These are phyloP conservation scores for Scaptomyza cyrtandrae DNA, from an alignment of 2,888 invertebrate species.

Conservation along the genomic window DNA sequence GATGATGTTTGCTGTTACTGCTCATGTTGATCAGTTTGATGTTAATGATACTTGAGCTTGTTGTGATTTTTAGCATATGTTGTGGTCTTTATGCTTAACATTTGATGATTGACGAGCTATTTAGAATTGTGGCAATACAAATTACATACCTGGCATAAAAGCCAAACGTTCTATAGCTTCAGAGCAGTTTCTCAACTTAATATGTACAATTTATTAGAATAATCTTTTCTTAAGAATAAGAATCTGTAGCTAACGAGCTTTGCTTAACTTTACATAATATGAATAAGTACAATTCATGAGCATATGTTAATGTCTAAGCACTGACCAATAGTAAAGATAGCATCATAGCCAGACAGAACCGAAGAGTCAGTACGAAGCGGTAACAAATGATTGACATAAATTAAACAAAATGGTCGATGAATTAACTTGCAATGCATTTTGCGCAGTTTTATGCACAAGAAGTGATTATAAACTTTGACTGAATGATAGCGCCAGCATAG, in stretches of 20 bases:
- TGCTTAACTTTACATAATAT: background rate
- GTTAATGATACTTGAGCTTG: conserved; percentile 16
- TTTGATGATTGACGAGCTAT: conserved; percentile 38
- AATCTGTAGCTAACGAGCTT: background rate
- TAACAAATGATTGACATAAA: conserved; percentile 71
- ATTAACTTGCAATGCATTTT: too few species aligned
- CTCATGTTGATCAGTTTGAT: conserved; percentile 32
- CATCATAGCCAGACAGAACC: background rate
- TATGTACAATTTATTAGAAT: background rate
- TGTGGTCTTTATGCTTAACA: conserved; percentile 25
- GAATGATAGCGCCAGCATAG: conserved; percentile 8
- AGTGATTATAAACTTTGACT: conserved; percentile 31
- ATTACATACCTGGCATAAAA: background rate
- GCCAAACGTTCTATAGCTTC: conserved; percentile 2
- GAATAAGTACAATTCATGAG: background rate
- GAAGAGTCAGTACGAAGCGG: background rate
- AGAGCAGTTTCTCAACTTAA: background rate
- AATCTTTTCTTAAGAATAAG: background rate
- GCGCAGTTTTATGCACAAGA: conserved; percentile 11
- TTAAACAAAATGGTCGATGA: conserved; percentile 54
- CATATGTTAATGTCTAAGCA: background rate
- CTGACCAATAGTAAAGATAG: background rate
- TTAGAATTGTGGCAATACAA: conserved; percentile 10
- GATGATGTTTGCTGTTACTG: conserved; percentile 22
- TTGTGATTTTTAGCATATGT: background rate